These are phyloP conservation scores for Notospermus geniculatus DNA, from an alignment of 1,140 invertebrate genomes.

Conservation along the genomic window DNA sequence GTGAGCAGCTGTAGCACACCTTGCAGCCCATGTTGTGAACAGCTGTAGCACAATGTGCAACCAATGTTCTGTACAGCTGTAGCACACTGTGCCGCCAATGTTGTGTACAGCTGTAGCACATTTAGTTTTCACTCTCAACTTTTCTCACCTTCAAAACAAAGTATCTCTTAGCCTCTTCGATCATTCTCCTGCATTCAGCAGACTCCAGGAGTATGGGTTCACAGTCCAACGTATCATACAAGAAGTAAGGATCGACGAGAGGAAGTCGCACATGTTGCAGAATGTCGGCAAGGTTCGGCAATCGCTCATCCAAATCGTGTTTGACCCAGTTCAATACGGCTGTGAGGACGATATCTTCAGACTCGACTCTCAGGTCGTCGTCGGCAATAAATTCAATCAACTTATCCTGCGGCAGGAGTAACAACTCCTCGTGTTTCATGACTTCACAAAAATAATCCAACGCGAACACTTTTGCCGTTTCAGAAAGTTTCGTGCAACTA, in stretches of 20 bases:
- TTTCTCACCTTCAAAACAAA: slow-evolving; percentile 9
- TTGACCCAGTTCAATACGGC: slow-evolving; percentile 46
- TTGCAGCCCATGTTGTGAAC: too few relatives aligned
- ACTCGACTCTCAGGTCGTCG: slow-evolving; percentile 51
- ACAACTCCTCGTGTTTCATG: slow-evolving; percentile 45
- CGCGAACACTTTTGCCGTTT: slow-evolving; percentile 43
- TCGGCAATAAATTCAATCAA: slow-evolving; percentile 42
- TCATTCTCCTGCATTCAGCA: slow-evolving; percentile 1
- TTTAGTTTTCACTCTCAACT: not conserved
- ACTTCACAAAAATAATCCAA: slow-evolving; percentile 50
- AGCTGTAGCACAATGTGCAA: too few relatives aligned
- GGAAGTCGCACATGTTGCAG: slow-evolving; percentile 42
- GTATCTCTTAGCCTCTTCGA: slow-evolving; percentile 16
- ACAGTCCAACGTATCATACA: slow-evolving; percentile 11
- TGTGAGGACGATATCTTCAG: slow-evolving; percentile 51
- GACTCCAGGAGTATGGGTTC: not conserved
- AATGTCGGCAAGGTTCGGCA: slow-evolving; percentile 34
- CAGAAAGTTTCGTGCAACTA: slow-evolving; percentile 38
- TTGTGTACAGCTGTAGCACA: too few relatives aligned
- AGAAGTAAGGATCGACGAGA: slow-evolving; percentile 28
- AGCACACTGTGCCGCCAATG: too few relatives aligned
- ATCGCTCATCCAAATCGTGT: slow-evolving; percentile 29
- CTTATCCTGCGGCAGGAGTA: slow-evolving; percentile 33
- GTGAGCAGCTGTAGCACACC: too few relatives aligned
- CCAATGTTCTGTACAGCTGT: too few relatives aligned